Evolutionary conservation across 1,140 invertebrate species (phyloP).

Genomic region (Goniozus legneri): DNA sequence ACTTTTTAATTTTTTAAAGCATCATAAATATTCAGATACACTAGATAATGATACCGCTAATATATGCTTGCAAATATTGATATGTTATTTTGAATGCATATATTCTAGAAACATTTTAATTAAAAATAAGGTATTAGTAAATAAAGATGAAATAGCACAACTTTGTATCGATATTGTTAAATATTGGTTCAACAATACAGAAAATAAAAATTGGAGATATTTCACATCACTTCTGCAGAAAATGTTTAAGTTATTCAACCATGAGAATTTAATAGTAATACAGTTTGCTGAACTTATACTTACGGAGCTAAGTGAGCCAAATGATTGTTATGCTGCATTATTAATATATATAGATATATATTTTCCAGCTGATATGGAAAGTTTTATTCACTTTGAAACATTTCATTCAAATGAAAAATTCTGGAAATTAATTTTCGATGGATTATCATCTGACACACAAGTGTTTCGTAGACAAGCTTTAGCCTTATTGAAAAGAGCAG

Average conservation of each 20-base stretch:
- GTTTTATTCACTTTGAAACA: too few relatives aligned
- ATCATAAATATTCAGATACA: too few relatives aligned
- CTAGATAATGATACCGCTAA: too few relatives aligned
- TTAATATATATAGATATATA: constrained; percentile 25
- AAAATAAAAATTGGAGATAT: constrained; percentile 22
- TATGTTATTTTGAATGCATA: constrained; percentile 26
- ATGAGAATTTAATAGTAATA: constrained; percentile 12
- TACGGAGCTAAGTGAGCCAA: constrained; percentile 8
- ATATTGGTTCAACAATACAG: constrained; percentile 20
- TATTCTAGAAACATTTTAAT: too few relatives aligned
- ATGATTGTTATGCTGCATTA: constrained; percentile 19
- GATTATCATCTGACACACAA: constrained; percentile 22
- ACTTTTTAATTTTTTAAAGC: too few relatives aligned
- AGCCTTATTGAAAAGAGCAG: constrained; percentile 42
- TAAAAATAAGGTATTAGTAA: too few relatives aligned
- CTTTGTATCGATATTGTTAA: too few relatives aligned
- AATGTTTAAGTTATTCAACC: too few relatives aligned
- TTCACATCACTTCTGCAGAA: constrained; percentile 31
- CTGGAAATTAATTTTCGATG: constrained; percentile 26
- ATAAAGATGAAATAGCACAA: too few relatives aligned
- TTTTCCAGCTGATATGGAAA: constrained; percentile 15
- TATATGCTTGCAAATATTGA: constrained; percentile 29
- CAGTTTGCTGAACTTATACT: constrained; percentile 17
- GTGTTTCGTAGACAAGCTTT: constrained; percentile 41
- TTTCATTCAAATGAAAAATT: constrained; percentile 18